phyloP scores from a whole-genome alignment of 2,888 invertebrate species.

The Eueremaeus valkanovi region DNA sequence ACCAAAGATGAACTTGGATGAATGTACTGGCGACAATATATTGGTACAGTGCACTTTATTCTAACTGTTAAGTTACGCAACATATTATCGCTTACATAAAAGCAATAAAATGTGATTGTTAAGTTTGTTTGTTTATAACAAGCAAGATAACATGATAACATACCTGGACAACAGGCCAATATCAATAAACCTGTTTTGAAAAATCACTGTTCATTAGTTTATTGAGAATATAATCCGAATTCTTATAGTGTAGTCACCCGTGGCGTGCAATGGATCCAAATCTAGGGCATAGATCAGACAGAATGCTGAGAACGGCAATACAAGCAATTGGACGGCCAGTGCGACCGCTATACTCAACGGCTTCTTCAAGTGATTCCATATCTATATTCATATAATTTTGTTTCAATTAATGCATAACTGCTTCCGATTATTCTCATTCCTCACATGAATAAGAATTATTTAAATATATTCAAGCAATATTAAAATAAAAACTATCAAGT shows the following conservation, averaged over 20 bases:
- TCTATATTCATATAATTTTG: no score
- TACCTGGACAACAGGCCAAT: constrained; percentile 49
- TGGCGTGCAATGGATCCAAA: constrained; percentile 49
- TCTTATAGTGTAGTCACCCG: constrained; percentile 50
- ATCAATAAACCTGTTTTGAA: constrained; percentile 50
- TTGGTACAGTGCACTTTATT: no score
- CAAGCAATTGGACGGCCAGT: constrained; percentile 50
- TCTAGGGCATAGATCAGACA: constrained; percentile 49
- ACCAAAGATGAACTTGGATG: no score
- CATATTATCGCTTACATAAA: no score
- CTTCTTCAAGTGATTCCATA: constrained; percentile 49
- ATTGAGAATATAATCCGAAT: constrained; percentile 26
- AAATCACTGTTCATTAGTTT: background rate
- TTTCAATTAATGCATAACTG: background rate
- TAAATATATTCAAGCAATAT: no score
- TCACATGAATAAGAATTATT: no score
- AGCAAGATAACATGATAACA: background rate
- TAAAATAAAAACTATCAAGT: no score
- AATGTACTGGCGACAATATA: no score
- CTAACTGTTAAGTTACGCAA: no score
- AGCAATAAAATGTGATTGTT: no score
- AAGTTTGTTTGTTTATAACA: no score
- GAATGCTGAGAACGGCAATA: constrained; percentile 50
- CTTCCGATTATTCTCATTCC: no score
- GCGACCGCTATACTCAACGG: constrained; percentile 50